These are phyloP conservation scores for Calameuta filiformis DNA, from an alignment of 2,888 invertebrate genomes.

Conservation along the genomic window DNA sequence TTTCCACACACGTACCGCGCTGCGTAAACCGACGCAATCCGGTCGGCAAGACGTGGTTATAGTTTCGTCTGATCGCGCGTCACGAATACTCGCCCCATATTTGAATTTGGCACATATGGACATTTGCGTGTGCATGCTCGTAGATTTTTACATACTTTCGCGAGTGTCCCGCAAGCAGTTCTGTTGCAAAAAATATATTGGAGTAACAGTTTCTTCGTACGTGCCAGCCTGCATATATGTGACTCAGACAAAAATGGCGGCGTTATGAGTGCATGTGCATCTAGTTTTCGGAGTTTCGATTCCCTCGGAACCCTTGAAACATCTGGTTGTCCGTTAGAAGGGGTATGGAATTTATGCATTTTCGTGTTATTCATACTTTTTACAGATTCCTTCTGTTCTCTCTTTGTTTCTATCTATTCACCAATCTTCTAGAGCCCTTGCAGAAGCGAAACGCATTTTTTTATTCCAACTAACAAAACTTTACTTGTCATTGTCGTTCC, in stretches of 20 bases:
- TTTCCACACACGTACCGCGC: too few species aligned
- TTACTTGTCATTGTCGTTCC: background rate
- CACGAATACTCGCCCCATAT: background rate
- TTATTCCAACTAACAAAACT: background rate
- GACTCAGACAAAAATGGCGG: background rate
- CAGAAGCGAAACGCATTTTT: background rate
- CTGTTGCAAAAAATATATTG: background rate
- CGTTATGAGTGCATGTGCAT: background rate
- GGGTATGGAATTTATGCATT: background rate
- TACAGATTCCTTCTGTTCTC: background rate
- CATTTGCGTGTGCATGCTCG: background rate
- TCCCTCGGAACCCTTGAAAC: background rate
- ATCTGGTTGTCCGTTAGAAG: background rate
- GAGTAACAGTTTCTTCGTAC: background rate
- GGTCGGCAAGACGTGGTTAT: background rate
- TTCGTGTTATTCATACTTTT: background rate
- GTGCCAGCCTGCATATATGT: background rate
- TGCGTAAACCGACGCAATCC: background rate
- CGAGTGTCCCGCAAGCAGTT: background rate
- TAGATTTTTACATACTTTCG: conserved; percentile 6
- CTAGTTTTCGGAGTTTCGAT: background rate
- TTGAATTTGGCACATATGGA: background rate
- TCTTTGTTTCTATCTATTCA: background rate
- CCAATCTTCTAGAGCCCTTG: background rate
- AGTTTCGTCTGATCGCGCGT: background rate